phyloP scores from a whole-genome alignment of 2,888 invertebrate genomes.

The Ichneumoninae sp. region DNA sequence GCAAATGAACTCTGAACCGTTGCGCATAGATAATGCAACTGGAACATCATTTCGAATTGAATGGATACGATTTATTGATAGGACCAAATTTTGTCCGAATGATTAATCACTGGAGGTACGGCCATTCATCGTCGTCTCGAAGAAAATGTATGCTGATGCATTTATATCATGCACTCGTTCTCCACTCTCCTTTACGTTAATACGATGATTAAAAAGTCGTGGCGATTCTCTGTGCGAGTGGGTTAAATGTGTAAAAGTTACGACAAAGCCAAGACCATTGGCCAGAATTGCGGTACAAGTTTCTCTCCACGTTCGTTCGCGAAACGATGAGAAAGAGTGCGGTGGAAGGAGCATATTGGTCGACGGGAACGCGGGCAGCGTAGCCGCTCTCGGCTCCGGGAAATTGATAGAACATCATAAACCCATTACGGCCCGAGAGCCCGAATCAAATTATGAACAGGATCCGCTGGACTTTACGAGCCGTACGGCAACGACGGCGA shows the following conservation, averaged over 20 bases:
- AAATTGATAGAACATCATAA: constrained; percentile 77
- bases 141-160: background rate
- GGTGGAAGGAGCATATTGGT: constrained; percentile 24
- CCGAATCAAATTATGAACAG: constrained; percentile 75
- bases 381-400: constrained; percentile 32
- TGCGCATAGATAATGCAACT: background rate
- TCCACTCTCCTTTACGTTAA: background rate
- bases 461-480: constrained; percentile 70
- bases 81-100: background rate
- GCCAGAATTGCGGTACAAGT: background rate
- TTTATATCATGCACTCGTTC: too few relatives aligned
- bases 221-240: background rate
- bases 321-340: constrained; percentile 8
- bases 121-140: background rate
- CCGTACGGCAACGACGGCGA: constrained; percentile 56
- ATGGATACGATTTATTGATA: background rate
- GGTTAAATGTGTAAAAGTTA: background rate
- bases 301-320: constrained; percentile 16
- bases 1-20: background rate
- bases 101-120: background rate
- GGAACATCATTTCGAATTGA: background rate
- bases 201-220: background rate
- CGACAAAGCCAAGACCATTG: background rate
- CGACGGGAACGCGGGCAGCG: constrained; percentile 4
- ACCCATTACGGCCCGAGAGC: constrained; percentile 73